These are phyloP conservation scores for Cotesia typhae DNA, from an alignment of 1,140 invertebrate species.

Conservation along the genomic window DNA sequence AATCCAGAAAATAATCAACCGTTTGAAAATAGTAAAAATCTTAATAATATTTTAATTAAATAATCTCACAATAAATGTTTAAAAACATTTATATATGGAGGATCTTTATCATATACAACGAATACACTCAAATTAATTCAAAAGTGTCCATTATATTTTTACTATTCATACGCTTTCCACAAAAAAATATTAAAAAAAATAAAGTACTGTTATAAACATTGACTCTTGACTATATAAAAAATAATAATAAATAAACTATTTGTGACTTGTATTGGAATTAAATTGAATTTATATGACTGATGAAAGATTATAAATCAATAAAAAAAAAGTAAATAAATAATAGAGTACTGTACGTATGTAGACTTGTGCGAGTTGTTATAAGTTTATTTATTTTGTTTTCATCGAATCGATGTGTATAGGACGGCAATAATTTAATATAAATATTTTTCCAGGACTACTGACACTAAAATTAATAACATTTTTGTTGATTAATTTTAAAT, in stretches of 20 bases:
- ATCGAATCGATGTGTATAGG: conserved; percentile 59
- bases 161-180: background rate
- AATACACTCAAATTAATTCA: too few species aligned
- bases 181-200: background rate
- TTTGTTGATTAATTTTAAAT: conserved; percentile 25
- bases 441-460: conserved; percentile 13
- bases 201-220: too few species aligned
- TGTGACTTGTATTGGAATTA: too few species aligned
- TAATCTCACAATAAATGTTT: too few species aligned
- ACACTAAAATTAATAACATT: conserved; percentile 23
- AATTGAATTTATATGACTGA: too few species aligned
- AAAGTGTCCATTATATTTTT: background rate
- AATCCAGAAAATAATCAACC: background rate
- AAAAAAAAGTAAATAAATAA: too few species aligned
- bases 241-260: too few species aligned
- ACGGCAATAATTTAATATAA: conserved; percentile 53
- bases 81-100: too few species aligned
- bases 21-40: background rate
- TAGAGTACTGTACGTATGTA: conserved; percentile 1
- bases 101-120: too few species aligned
- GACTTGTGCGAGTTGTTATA: background rate
- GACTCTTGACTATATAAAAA: too few species aligned
- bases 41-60: too few species aligned
- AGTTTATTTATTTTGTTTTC: conserved; percentile 30
- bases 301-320: background rate